A percentile compares a stretch with the other conserved stretches of the same genome.
phyloP scores from a whole-genome alignment of 2,888 invertebrate species.

The Leptinotarsa juncta region DNA sequence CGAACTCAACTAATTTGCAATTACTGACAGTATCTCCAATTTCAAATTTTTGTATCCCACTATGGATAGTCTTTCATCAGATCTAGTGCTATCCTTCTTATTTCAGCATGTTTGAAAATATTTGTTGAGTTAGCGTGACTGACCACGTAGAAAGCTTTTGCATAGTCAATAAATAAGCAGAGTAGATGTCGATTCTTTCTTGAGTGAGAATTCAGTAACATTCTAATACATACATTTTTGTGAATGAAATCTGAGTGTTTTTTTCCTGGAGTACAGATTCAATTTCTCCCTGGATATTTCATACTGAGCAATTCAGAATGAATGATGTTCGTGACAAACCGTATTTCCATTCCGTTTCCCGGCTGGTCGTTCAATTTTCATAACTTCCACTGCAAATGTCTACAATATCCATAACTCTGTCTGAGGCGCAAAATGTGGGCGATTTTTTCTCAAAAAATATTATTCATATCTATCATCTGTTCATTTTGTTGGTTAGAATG shows the following conservation, averaged over 20 bases:
- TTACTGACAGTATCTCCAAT: too few species aligned
- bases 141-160: too few species aligned
- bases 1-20: too few species aligned
- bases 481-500: not conserved
- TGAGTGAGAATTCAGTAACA: too few species aligned
- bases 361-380: not conserved
- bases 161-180: too few species aligned
- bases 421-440: not conserved
- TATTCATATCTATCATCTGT: not conserved
- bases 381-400: slow-evolving; percentile 5
- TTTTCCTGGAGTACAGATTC: not conserved
- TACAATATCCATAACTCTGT: slow-evolving; percentile 3
- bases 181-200: too few species aligned
- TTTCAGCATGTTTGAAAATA: too few species aligned
- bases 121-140: too few species aligned
- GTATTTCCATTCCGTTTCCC: not conserved
- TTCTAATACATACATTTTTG: too few species aligned
- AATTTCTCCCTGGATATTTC: not conserved
- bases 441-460: not conserved
- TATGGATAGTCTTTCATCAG: too few species aligned
- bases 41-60: too few species aligned
- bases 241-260: not conserved
- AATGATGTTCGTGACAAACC: not conserved
- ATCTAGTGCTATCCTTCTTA: too few species aligned
- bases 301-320: not conserved